Conservation (phyloP, 2,113 vertebrate genomes). For the Bagarius yarrelli region DNA sequence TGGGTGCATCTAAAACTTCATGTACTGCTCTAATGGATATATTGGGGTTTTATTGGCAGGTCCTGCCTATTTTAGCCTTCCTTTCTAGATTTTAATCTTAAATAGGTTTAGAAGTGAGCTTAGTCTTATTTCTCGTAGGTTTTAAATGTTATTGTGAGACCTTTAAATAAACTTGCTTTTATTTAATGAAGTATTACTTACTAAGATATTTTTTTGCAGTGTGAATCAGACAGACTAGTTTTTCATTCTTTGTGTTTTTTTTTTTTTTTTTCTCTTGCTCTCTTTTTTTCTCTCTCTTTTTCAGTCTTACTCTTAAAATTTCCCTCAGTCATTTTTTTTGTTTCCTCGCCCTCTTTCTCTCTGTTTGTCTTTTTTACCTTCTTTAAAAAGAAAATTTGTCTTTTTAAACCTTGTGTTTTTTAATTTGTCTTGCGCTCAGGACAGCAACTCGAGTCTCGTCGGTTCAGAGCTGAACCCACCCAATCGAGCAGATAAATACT, state of each 20-base stretch:
- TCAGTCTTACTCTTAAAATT: too few species aligned
- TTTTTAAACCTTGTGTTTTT: background rate
- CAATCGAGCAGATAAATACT: conserved; percentile 74
- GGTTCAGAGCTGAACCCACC: conserved; percentile 63
- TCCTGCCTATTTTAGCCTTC: too few species aligned
- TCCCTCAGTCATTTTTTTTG: too few species aligned
- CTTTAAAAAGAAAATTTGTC: background rate
- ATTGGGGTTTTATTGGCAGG: too few species aligned
- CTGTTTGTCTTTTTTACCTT: too few species aligned
- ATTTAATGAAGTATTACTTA: background rate
- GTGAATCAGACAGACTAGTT: background rate
- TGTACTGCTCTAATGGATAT: too few species aligned
- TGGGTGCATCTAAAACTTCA: too few species aligned
- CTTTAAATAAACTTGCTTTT: background rate
- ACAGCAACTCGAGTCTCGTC: conserved; percentile 67
- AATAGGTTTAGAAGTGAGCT: background rate
- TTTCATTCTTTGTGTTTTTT: background rate
- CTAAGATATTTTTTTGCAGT: background rate
- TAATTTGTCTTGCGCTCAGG: conserved; percentile 24
- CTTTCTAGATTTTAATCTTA: background rate
- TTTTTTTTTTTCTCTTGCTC: background rate
- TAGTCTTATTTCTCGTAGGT: background rate
- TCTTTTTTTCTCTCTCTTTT: background rate
- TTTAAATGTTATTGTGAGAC: background rate
- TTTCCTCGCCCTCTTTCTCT: too few species aligned